Conservation (phyloP, 2,888 invertebrate species). For the Bellardia bayeri region DNA sequence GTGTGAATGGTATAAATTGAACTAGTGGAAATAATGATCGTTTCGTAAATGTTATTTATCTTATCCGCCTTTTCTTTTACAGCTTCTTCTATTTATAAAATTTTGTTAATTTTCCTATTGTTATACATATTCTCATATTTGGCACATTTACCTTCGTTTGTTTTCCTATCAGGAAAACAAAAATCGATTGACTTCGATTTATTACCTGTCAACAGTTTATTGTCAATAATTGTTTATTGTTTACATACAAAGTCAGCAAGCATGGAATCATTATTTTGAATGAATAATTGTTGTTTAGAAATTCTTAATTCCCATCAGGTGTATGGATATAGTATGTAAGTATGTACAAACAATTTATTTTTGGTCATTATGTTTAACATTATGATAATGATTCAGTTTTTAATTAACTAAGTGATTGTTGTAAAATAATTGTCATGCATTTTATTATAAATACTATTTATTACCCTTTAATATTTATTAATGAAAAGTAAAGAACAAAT, state of each 20-base stretch:
- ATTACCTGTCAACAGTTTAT: conserved; percentile 70
- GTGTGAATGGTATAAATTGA: conserved; percentile 26
- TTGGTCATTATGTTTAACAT: conserved; percentile 7
- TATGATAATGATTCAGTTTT: conserved; percentile 56
- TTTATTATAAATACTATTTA: background rate
- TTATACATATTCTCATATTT: background rate
- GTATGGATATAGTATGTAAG: conserved; percentile 33
- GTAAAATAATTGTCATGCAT: conserved; percentile 39
- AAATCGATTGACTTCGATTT: conserved; percentile 64
- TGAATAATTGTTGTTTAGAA: conserved; percentile 39
- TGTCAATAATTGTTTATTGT: conserved; percentile 62
- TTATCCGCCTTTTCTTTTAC: background rate
- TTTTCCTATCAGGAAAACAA: conserved; percentile 32
- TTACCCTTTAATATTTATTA: conserved; percentile 7
- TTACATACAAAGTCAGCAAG: conserved; percentile 58
- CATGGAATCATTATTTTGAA: conserved; percentile 26
- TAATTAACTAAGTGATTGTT: conserved; percentile 61
- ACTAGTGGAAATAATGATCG: conserved; percentile 54
- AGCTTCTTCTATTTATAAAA: background rate
- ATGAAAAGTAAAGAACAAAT: conserved; percentile 42
- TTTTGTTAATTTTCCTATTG: conserved; percentile 2
- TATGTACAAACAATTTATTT: background rate
- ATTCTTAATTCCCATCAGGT: conserved; percentile 55
- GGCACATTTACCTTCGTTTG: conserved; percentile 22
- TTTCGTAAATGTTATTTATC: conserved; percentile 22